Conservation (phyloP, 2,113 vertebrate genomes). For the Saccopteryx bilineata region DNA sequence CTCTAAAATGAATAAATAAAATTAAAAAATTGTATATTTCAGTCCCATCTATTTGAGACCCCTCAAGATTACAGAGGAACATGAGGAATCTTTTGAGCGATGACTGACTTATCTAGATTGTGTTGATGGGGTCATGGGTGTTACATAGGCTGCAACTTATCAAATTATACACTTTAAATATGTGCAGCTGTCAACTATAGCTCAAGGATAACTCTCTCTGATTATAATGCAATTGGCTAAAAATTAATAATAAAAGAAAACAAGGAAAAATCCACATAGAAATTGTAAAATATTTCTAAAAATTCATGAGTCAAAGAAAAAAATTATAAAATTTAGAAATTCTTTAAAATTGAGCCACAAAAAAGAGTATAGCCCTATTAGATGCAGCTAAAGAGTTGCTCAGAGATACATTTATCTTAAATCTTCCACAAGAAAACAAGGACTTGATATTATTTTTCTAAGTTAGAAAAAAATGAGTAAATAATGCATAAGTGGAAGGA, state of each 20-base stretch:
- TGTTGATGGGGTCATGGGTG: neutral
- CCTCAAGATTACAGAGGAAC: constrained; percentile 7
- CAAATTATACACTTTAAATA: neutral
- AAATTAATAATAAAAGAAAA: constrained; percentile 6
- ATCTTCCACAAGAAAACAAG: neutral
- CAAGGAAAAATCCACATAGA: neutral
- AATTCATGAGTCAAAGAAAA: constrained; percentile 6
- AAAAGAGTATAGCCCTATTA: neutral
- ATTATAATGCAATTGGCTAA: neutral
- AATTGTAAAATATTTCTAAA: constrained; percentile 45
- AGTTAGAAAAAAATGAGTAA: neutral
- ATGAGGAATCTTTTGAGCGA: neutral
- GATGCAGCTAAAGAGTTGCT: neutral
- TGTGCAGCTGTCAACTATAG: neutral
- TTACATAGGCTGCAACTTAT: neutral
- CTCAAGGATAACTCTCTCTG: constrained; percentile 23
- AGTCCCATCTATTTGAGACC: neutral
- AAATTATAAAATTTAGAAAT: constrained; percentile 20
- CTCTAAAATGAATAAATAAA: too few relatives aligned
- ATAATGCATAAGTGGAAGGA: neutral
- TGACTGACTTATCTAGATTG: neutral
- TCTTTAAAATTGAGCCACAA: neutral
- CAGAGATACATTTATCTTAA: neutral
- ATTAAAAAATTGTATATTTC: neutral
- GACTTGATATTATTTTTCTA: neutral